phyloP scores from a whole-genome alignment of 1,140 invertebrate species.

The Meloidogyne exigua region DNA sequence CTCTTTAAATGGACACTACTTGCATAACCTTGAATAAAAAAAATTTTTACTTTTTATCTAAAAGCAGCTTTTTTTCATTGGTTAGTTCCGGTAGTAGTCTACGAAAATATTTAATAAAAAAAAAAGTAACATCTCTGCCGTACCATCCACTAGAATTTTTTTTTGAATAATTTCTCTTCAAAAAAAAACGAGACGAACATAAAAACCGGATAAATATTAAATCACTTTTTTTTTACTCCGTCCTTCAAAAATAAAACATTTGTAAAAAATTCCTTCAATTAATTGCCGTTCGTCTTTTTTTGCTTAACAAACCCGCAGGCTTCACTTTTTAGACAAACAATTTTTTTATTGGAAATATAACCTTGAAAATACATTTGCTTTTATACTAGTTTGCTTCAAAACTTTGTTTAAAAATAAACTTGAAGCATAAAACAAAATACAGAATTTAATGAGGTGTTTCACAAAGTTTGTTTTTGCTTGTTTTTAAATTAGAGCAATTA shows the following conservation, averaged over 20 bases:
- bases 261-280: background rate
- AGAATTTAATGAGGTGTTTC: too few relatives aligned
- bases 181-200: background rate
- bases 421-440: too few relatives aligned
- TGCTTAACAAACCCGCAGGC: background rate
- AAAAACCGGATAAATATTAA: slow-evolving; percentile 1
- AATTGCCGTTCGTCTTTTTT: background rate
- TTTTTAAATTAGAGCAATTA: too few relatives aligned
- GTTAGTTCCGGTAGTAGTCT: background rate
- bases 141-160: background rate
- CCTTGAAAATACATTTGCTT: background rate
- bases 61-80: background rate
- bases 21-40: background rate
- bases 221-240: background rate
- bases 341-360: background rate
- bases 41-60: background rate
- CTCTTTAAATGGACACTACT: background rate
- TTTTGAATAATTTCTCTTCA: background rate
- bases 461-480: too few relatives aligned
- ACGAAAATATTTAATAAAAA: background rate
- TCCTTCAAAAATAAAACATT: too few relatives aligned
- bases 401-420: too few relatives aligned
- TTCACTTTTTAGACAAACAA: background rate
- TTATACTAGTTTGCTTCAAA: too few relatives aligned
- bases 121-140: background rate